Evolutionary conservation across 2,113 vertebrate genomes (phyloP).

Genomic region (Dipodomys ordii): DNA sequence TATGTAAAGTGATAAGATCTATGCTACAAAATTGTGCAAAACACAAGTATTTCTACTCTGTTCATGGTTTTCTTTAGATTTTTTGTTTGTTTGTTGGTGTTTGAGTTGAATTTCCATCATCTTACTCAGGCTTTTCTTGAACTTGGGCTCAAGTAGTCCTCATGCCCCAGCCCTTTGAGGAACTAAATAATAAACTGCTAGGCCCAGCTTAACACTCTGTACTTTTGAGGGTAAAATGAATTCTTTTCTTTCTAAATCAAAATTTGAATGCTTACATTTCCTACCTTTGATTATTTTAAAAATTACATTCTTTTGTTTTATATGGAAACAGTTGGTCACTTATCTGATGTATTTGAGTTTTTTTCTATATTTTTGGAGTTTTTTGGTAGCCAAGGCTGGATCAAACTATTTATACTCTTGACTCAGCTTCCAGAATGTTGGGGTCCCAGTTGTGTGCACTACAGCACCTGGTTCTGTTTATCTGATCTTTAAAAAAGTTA

Average conservation of each 20-base stretch:
- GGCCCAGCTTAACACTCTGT: neutral
- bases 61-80: too few relatives aligned
- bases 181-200: too few relatives aligned
- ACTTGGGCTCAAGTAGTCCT: neutral
- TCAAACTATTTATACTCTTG: too few relatives aligned
- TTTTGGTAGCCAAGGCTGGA: too few relatives aligned
- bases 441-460: too few relatives aligned
- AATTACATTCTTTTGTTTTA: neutral
- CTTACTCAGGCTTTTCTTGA: neutral
- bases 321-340: conserved; percentile 6
- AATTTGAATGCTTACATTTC: neutral
- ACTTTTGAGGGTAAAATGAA: neutral
- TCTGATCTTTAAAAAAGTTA: conserved; percentile 17
- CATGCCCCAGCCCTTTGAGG: neutral
- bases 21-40: neutral
- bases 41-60: neutral
- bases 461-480: neutral
- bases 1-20: neutral
- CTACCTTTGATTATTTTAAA: neutral
- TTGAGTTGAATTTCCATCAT: neutral
- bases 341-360: neutral
- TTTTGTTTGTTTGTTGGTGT: neutral
- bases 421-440: too few relatives aligned
- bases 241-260: neutral
- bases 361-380: too few relatives aligned